These are phyloP conservation scores for Clarias batrachus DNA, from an alignment of 2,113 vertebrate genomes.

Conservation along the genomic window DNA sequence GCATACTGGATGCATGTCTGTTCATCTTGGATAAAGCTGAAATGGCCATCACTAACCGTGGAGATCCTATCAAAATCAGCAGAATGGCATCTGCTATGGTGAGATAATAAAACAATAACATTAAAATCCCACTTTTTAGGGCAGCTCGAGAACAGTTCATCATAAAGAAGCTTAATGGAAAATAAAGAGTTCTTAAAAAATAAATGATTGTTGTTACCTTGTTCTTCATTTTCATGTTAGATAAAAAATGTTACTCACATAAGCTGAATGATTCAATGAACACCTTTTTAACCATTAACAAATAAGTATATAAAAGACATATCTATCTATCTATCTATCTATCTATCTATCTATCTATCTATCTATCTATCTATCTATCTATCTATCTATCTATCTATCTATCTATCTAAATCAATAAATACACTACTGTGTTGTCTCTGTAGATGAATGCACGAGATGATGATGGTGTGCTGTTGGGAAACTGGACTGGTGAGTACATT, in stretches of 20 bases:
- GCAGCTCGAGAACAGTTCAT: background rate
- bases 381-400: background rate
- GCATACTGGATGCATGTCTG: constrained; percentile 88
- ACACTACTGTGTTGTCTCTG: background rate
- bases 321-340: background rate
- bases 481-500: constrained; percentile 84
- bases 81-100: constrained; percentile 93
- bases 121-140: background rate
- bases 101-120: constrained; percentile 47
- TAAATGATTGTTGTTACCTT: background rate
- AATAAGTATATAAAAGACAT: too few relatives aligned
- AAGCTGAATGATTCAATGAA: background rate
- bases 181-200: background rate
- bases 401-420: background rate
- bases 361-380: too few relatives aligned
- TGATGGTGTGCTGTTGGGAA: constrained; percentile 85
- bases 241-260: background rate
- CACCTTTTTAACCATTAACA: too few relatives aligned
- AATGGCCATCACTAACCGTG: constrained; percentile 86
- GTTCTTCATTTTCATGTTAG: background rate
- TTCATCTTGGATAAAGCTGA: constrained; percentile 86
- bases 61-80: constrained; percentile 87
- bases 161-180: background rate
- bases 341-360: background rate
- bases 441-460: constrained; percentile 92